A percentile compares a stretch with the other conserved stretches of the same genome.
Evolutionary conservation across 2,113 vertebrate genomes (phyloP).

Genomic region (Daphoenositta chrysoptera): DNA sequence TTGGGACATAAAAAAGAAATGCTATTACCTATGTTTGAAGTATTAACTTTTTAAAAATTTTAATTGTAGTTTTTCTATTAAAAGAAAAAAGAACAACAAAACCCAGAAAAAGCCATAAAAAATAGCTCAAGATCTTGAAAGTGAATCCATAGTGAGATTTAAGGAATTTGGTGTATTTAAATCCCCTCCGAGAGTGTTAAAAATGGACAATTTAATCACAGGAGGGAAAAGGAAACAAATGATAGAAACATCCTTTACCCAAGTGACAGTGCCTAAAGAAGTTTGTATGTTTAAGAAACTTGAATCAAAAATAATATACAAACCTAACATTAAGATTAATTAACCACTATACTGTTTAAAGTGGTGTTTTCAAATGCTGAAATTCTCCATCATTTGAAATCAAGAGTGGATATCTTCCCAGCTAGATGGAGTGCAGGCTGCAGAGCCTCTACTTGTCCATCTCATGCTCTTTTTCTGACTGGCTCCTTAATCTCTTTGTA

Average conservation of each 20-base stretch:
- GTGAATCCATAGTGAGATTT: background rate
- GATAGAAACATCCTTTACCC: background rate
- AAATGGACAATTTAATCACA: background rate
- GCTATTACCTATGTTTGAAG: background rate
- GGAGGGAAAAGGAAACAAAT: background rate
- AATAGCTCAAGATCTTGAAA: background rate
- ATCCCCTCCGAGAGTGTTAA: background rate
- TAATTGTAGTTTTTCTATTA: background rate
- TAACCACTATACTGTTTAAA: background rate
- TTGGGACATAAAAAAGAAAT: background rate
- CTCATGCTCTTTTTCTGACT: background rate
- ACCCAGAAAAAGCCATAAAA: background rate
- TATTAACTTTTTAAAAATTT: background rate
- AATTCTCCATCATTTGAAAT: background rate
- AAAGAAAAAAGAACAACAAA: background rate
- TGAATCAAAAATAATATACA: background rate
- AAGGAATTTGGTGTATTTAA: background rate
- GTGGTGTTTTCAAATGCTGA: background rate
- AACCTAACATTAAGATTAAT: background rate
- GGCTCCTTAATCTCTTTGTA: slow-evolving; percentile 17
- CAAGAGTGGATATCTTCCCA: background rate
- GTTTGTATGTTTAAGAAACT: background rate
- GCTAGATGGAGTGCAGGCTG: background rate
- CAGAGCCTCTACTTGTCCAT: background rate
- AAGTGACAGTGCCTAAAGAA: background rate